Evolutionary conservation across 92 coral and sea anemone genomes (phyloP), one percentile per base, ranked within the genome.

Genomic region (Zoanthus sociatus): DNA sequence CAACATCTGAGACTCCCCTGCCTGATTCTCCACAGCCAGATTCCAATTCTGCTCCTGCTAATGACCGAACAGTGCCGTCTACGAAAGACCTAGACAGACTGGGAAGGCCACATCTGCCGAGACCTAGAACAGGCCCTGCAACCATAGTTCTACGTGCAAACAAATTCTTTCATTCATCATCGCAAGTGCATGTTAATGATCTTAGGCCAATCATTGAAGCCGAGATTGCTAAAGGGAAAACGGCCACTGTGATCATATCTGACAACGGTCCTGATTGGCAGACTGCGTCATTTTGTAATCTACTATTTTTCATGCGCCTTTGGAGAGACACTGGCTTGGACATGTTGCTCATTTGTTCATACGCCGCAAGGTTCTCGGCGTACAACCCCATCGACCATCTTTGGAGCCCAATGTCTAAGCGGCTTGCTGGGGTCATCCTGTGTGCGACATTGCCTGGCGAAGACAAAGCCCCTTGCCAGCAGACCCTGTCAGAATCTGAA

Each of bases 301-400:
- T 71, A 3, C 21, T 71, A 11, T 71, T 71, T 37, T 71, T 71
- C 51, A 71, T 37, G 76, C 76, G 76, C 1, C 51, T 71, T 6
- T 71, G 76, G 53, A 1, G 78, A 17, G 89, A 84, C 42, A 50
- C 32, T 64, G 86, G 68, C 42, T 83, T 84, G 42, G 92, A 84
- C 86, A 83, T 84, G 55, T 78, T 89, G 12, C 55, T 45, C 18
- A 67, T 89, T 33, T 72, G 89, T 5, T 86, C 76, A 20, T 79
- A 79, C 44, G 90, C 93, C 1, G 89, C 89, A 21, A 17, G 74
- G 8, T 84, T 77, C 86, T 89, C 92, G 17, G 89, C 92, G 0
- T 90, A 63, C 68, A 90, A 90, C 63, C 90, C 82, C 2, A 87
- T 90, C 26, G 93, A 90, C 53, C 93, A 87, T 58, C 86, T 90